phyloP scores from a whole-genome alignment of 2,797 vertebrate genomes.

The Sus cebifrons region DNA sequence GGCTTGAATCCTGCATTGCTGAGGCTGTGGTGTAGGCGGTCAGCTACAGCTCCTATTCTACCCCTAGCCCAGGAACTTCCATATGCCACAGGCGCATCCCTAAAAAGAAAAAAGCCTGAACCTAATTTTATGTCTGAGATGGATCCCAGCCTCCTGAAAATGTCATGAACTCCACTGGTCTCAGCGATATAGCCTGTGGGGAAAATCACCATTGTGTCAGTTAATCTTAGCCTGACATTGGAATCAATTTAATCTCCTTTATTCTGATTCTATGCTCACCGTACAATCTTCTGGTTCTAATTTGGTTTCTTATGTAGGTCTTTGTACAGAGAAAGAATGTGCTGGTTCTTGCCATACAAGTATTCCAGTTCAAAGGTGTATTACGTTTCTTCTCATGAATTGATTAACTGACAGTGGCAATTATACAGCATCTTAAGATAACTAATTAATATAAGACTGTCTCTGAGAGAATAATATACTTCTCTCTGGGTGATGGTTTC shows the following conservation, averaged over 20 bases:
- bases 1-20: too few species aligned
- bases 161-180: background rate
- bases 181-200: background rate
- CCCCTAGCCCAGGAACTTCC: too few species aligned
- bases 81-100: too few species aligned
- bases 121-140: background rate
- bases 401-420: background rate
- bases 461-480: conserved; percentile 34
- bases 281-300: background rate
- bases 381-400: conserved; percentile 5
- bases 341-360: background rate
- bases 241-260: background rate
- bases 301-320: background rate
- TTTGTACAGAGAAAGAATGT: conserved; percentile 28
- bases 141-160: conserved; percentile 35
- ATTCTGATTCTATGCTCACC: background rate
- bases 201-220: background rate
- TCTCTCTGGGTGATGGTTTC: background rate
- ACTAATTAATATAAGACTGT: background rate
- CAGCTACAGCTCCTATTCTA: too few species aligned
- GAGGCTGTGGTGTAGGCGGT: too few species aligned
- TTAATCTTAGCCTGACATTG: background rate
- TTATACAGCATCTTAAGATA: background rate
- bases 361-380: conserved; percentile 49
- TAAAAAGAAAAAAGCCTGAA: too few species aligned